Evolutionary conservation across 2,888 invertebrate genomes (phyloP).

Genomic region (Neoitamus cyanurus): DNA sequence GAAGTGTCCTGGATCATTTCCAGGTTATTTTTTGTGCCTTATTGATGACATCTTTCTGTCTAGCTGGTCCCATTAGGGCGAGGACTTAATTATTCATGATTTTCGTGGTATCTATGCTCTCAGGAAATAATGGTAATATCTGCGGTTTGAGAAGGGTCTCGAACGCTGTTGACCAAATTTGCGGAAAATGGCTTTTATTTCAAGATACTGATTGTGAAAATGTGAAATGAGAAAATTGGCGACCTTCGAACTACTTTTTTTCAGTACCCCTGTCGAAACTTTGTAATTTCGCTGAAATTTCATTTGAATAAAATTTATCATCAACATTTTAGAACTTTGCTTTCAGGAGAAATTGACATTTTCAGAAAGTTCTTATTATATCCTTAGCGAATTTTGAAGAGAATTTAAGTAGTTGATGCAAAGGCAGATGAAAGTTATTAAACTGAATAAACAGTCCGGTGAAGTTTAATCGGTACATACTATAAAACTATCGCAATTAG

Average conservation of each 20-base stretch:
- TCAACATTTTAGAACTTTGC: no score
- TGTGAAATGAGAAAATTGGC: neutral
- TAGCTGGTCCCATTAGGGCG: neutral
- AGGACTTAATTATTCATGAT: neutral
- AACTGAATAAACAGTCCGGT: no score
- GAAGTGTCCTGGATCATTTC: neutral
- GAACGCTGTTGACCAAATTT: neutral
- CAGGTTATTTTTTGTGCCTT: neutral
- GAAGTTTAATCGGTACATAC: no score
- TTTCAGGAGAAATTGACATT: no score
- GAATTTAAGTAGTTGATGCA: no score
- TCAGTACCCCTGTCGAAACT: neutral
- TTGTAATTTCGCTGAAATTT: neutral
- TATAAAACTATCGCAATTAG: no score
- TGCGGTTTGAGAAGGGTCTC: neutral
- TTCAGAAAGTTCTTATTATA: no score
- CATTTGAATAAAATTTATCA: no score
- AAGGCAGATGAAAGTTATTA: no score
- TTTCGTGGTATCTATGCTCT: neutral
- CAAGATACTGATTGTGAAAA: neutral
- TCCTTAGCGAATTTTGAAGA: no score
- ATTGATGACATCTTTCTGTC: neutral
- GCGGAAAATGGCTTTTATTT: neutral
- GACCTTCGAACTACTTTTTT: neutral
- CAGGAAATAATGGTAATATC: neutral